Percentiles rank a stretch among this genome's conserved stretches.
phyloP scores from a whole-genome alignment of 2,113 vertebrate species.

The Chloropsis hardwickii region DNA sequence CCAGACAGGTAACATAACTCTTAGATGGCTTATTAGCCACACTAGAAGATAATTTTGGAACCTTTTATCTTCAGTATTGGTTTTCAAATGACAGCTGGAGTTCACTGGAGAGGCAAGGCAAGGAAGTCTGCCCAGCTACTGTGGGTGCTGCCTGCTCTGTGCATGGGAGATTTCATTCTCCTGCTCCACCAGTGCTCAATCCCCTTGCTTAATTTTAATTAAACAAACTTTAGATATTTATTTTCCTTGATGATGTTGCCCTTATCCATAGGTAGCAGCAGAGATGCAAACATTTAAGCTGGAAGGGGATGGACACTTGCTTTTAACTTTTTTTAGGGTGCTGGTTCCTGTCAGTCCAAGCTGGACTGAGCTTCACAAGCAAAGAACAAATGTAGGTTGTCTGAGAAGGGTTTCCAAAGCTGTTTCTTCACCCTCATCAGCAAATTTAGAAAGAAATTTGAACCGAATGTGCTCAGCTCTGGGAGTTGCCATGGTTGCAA shows the following conservation, averaged over 20 bases:
- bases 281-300: neutral
- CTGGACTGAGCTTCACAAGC: neutral
- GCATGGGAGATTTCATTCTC: neutral
- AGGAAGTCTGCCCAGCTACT: neutral
- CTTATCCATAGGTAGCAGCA: neutral
- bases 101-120: neutral
- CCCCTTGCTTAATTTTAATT: neutral
- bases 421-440: constrained; percentile 70
- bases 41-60: neutral
- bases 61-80: neutral
- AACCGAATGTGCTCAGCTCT: constrained; percentile 52
- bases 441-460: constrained; percentile 78
- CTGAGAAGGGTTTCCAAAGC: constrained; percentile 54
- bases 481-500: constrained; percentile 75
- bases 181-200: neutral
- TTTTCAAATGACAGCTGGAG: neutral
- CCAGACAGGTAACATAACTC: neutral
- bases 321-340: neutral
- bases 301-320: neutral
- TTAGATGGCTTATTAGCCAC: neutral
- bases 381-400: constrained; percentile 55
- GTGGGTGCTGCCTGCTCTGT: neutral
- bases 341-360: neutral
- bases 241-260: neutral
- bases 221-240: neutral